Evolutionary conservation across 2,888 invertebrate genomes (phyloP).

Genomic region (Candidula unifasciata): DNA sequence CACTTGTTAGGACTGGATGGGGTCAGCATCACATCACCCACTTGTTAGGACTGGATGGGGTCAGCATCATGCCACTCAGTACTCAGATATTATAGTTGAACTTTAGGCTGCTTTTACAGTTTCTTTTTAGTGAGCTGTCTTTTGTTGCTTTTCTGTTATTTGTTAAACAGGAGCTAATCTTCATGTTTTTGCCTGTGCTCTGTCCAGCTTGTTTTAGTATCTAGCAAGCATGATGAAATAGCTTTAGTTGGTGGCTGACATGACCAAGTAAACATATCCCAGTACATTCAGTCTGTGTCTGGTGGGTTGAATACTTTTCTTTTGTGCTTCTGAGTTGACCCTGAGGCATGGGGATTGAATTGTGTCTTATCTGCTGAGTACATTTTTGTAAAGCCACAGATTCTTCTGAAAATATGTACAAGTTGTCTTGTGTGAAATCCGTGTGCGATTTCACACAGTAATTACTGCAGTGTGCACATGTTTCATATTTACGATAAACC

Average conservation of each 20-base stretch:
- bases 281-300: slow-evolving; percentile 12
- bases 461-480: too few relatives aligned
- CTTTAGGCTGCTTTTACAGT: too few relatives aligned
- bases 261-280: not conserved
- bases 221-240: slow-evolving; percentile 1
- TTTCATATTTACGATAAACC: too few relatives aligned
- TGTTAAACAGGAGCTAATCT: not conserved
- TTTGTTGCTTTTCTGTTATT: not conserved
- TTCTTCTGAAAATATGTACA: too few relatives aligned
- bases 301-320: not conserved
- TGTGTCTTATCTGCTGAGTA: slow-evolving; percentile 6
- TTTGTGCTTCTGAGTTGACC: slow-evolving; percentile 21
- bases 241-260: slow-evolving; percentile 14
- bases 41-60: too few relatives aligned
- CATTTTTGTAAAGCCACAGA: not conserved
- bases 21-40: too few relatives aligned
- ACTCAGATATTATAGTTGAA: too few relatives aligned
- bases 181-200: not conserved
- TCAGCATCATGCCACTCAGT: too few relatives aligned
- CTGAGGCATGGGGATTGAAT: not conserved
- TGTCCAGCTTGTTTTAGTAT: not conserved
- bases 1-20: too few relatives aligned
- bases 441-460: too few relatives aligned
- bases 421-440: too few relatives aligned
- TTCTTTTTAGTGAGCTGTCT: too few relatives aligned